phyloP scores from a whole-genome alignment of 2,797 vertebrate genomes.

The Hippoglossus hippoglossus region DNA sequence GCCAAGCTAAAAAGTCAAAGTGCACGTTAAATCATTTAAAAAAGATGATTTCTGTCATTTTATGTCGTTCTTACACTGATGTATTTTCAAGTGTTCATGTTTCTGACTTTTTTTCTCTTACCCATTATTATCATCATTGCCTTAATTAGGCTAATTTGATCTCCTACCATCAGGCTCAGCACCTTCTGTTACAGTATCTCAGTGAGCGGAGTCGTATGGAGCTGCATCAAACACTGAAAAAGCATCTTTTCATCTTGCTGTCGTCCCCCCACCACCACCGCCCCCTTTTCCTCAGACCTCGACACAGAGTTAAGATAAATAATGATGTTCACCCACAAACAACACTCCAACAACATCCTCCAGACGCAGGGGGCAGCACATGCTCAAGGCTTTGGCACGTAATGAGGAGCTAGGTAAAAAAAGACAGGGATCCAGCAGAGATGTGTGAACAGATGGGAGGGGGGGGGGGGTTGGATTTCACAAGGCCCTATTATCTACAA shows the following conservation, averaged over 20 bases:
- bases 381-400: slow-evolving; percentile 26
- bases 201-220: slow-evolving; percentile 1
- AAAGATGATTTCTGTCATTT: too few species aligned
- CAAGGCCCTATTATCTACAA: slow-evolving; percentile 30
- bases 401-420: slow-evolving; percentile 42
- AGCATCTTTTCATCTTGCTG: slow-evolving; percentile 26
- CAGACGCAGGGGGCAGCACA: slow-evolving; percentile 22
- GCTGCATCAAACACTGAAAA: slow-evolving; percentile 6
- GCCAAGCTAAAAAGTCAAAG: too few species aligned
- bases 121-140: too few species aligned
- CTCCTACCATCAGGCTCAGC: not conserved
- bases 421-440: slow-evolving; percentile 30
- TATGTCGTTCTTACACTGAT: too few species aligned
- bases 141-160: not conserved
- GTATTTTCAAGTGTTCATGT: too few species aligned
- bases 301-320: slow-evolving; percentile 30
- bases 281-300: slow-evolving; percentile 19
- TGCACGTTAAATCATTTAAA: too few species aligned
- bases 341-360: slow-evolving; percentile 20
- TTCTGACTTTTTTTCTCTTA: too few species aligned
- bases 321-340: slow-evolving; percentile 41
- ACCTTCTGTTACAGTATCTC: not conserved
- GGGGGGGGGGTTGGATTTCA: slow-evolving; percentile 16
- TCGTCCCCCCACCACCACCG: not conserved
- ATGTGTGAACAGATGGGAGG: slow-evolving; percentile 15